These are phyloP conservation scores for Craseonycteris thonglongyai DNA, from an alignment of 2,113 vertebrate species.

Conservation along the genomic window DNA sequence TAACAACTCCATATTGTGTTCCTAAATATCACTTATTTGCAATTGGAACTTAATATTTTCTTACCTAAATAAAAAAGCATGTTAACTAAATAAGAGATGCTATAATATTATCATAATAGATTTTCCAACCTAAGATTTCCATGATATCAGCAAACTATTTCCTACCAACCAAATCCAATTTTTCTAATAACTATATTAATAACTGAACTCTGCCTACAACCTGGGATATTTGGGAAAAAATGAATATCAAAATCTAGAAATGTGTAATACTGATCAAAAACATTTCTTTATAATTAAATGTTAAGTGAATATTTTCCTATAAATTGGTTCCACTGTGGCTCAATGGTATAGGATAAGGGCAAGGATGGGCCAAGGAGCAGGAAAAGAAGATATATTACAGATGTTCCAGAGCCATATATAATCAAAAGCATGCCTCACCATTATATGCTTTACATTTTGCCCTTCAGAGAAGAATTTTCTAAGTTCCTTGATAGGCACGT, in stretches of 20 bases:
- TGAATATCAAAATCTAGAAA: not conserved
- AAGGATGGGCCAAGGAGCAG: not conserved
- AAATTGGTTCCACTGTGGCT: not conserved
- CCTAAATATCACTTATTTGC: slow-evolving; percentile 1
- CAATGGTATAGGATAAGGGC: not conserved
- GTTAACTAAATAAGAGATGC: slow-evolving; percentile 10
- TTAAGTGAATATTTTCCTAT: not conserved
- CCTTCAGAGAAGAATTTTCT: not conserved
- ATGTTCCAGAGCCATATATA: not conserved
- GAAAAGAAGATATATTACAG: not conserved
- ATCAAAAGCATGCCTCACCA: not conserved
- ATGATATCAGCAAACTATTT: not conserved
- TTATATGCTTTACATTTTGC: not conserved
- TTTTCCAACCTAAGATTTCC: not conserved
- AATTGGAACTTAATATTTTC: slow-evolving; percentile 2
- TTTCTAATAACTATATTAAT: not conserved
- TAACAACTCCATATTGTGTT: not conserved
- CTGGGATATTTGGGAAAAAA: not conserved
- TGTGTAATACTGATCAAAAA: not conserved
- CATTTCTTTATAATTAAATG: not conserved
- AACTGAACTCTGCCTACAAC: not conserved
- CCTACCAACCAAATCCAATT: not conserved
- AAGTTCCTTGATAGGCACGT: slow-evolving; percentile 14
- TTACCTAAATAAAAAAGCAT: not conserved
- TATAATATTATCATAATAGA: not conserved